Evolutionary conservation across 2,888 invertebrate species (phyloP).

Genomic region (Melanotus villosus): DNA sequence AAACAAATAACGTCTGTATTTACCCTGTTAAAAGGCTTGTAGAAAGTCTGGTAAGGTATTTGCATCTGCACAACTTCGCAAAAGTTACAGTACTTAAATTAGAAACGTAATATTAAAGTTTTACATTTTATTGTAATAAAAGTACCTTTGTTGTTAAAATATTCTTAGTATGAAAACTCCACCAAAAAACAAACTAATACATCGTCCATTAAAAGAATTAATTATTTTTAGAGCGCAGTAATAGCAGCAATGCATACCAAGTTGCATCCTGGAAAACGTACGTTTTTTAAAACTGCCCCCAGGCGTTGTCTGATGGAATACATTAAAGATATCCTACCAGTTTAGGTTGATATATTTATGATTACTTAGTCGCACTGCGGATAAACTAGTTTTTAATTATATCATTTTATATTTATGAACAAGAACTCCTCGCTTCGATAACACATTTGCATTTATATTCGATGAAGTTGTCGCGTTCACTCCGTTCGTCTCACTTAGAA

Average conservation of each 20-base stretch:
- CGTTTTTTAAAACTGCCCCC: slow-evolving; percentile 1
- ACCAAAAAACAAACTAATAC: no score
- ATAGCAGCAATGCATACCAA: neutral
- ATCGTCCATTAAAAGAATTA: neutral
- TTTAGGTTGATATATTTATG: slow-evolving; percentile 31
- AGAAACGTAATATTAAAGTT: no score
- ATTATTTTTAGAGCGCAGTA: slow-evolving; percentile 4
- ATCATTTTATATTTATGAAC: slow-evolving; percentile 18
- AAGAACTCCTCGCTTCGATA: slow-evolving; percentile 1
- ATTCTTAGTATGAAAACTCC: no score
- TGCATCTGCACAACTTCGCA: no score
- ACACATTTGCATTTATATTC: slow-evolving; percentile 2
- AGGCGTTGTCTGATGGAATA: slow-evolving; percentile 14
- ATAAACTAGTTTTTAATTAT: slow-evolving; percentile 34
- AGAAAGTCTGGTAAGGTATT: no score
- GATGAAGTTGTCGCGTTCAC: neutral
- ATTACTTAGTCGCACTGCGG: slow-evolving; percentile 19
- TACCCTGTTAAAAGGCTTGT: no score
- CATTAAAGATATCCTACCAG: slow-evolving; percentile 21
- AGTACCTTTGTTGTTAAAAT: no score
- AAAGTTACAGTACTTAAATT: no score
- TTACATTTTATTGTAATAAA: no score
- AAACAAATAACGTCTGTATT: no score
- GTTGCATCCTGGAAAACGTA: slow-evolving; percentile 13
- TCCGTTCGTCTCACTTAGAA: neutral